phyloP scores from a whole-genome alignment of 2,113 vertebrate genomes.

The Nyctibius bracteatus region DNA sequence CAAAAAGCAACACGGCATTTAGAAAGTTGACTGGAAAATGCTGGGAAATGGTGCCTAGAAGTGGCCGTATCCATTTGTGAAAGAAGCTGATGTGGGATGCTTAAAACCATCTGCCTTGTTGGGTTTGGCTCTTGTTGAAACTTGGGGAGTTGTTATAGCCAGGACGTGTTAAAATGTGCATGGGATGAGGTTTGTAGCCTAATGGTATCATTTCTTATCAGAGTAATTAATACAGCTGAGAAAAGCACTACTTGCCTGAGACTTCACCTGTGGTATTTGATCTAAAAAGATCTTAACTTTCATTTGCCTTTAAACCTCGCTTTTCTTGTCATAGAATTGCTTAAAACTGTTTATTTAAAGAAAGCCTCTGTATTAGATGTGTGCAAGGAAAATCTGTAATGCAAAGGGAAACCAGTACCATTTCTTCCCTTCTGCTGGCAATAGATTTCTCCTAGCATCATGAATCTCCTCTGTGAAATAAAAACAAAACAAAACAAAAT shows the following conservation, averaged over 20 bases:
- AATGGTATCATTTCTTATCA: background rate
- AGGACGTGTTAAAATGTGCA: background rate
- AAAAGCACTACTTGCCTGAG: background rate
- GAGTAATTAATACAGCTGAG: background rate
- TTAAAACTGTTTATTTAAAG: background rate
- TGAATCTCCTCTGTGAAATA: background rate
- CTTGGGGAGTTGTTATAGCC: background rate
- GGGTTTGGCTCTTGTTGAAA: background rate
- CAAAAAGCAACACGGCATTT: background rate
- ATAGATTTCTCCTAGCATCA: background rate
- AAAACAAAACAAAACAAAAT: background rate
- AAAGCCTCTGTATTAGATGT: background rate
- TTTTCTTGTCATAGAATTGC: background rate
- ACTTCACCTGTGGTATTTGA: background rate
- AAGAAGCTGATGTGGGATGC: background rate
- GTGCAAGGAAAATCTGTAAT: background rate
- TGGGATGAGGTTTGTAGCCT: background rate
- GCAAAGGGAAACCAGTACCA: fast-evolving
- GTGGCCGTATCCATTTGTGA: background rate
- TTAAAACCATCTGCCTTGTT: background rate
- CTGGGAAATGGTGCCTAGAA: background rate
- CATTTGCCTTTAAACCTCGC: background rate
- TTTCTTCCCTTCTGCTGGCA: background rate
- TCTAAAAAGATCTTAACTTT: background rate
- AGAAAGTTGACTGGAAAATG: background rate